Percentiles rank a stretch among this genome's conserved stretches.
phyloP scores from a whole-genome alignment of 2,113 vertebrate species.

The Tetrax tetrax region DNA sequence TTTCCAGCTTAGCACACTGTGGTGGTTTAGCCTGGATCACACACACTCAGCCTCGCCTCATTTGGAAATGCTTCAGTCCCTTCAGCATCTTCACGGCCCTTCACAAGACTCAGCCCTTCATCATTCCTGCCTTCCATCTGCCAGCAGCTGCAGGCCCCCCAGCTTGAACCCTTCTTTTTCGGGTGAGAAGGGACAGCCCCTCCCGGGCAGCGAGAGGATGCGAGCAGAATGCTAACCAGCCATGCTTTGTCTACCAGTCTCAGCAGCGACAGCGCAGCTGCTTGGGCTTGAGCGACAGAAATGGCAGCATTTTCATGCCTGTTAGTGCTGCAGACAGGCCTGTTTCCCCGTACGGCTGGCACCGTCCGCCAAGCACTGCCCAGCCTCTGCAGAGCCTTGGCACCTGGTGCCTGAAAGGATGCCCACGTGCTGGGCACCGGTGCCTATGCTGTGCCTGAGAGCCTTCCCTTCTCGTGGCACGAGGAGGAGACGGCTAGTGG shows the following conservation, averaged over 20 bases:
- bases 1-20: not conserved
- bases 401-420: not conserved
- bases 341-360: not conserved
- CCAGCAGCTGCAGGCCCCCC: not conserved
- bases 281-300: not conserved
- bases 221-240: not conserved
- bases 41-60: not conserved
- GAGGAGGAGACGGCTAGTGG: not conserved
- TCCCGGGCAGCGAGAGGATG: not conserved
- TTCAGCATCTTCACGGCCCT: not conserved
- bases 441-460: rapidly evolving
- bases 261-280: not conserved
- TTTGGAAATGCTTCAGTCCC: not conserved
- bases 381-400: rapidly evolving
- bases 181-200: not conserved
- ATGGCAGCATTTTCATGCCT: not conserved
- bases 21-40: too few relatives aligned
- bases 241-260: not conserved
- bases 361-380: rapidly evolving
- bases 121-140: not conserved
- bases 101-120: not conserved
- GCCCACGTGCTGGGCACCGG: rapidly evolving
- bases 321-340: not conserved
- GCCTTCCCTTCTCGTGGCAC: not conserved
- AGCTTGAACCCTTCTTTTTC: not conserved